Percentiles rank a stretch among this genome's conserved stretches.
phyloP scores from a whole-genome alignment of 2,888 invertebrate species.

The Mesochorus sp. region DNA sequence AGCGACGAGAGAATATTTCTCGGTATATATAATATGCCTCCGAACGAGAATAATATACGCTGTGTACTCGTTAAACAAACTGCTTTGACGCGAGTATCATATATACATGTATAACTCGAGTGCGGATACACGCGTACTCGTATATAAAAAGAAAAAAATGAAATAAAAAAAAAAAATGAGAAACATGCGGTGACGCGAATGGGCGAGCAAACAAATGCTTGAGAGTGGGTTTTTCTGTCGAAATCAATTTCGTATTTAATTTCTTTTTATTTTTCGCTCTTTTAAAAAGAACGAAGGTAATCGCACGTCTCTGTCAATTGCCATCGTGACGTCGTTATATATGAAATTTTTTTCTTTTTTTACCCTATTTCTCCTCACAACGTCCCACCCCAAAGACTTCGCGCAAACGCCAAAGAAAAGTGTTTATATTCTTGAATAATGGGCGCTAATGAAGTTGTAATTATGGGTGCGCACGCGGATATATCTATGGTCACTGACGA shows the following conservation, averaged over 20 bases:
- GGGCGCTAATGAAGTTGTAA: constrained; percentile 53
- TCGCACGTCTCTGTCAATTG: constrained; percentile 23
- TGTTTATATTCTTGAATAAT: constrained; percentile 51
- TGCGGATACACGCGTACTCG: no score
- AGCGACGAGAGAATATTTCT: not conserved
- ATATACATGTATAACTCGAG: not conserved
- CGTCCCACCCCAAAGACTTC: not conserved
- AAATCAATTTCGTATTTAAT: constrained; percentile 26
- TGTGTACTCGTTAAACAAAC: not conserved
- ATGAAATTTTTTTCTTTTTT: constrained; percentile 10
- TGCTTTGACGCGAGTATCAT: not conserved
- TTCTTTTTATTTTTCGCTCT: no score
- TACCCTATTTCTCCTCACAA: not conserved
- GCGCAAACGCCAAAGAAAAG: constrained; percentile 2
- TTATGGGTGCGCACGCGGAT: constrained; percentile 35
- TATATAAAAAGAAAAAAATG: no score
- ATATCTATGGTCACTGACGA: constrained; percentile 42
- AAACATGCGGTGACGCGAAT: no score
- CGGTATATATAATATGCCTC: not conserved
- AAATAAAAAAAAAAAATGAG: no score
- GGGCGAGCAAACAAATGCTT: not conserved
- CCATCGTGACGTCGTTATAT: constrained; percentile 3
- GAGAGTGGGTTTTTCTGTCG: constrained; percentile 5
- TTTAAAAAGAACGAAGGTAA: not conserved
- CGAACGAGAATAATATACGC: not conserved